Evolutionary conservation across 2,113 vertebrate genomes (phyloP).

Genomic region (Neolamprologus toae): DNA sequence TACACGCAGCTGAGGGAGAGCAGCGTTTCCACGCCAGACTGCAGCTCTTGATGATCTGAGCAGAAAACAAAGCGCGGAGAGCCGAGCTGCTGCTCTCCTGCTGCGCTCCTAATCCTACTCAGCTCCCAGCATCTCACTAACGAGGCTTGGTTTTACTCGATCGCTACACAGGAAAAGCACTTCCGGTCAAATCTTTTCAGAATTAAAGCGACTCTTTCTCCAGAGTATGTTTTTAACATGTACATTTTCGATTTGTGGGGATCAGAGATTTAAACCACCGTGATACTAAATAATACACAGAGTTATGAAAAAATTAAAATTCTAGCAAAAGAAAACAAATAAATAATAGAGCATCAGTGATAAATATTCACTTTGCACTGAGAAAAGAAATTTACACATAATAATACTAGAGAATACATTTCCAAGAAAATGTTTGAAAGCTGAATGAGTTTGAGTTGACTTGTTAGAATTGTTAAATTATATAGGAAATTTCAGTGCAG

Average conservation of each 20-base stretch:
- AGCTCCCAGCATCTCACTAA: background rate
- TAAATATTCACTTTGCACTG: background rate
- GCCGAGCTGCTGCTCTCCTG: background rate
- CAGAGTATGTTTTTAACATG: background rate
- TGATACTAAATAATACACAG: background rate
- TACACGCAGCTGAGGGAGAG: background rate
- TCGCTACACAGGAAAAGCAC: background rate
- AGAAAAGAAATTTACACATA: background rate
- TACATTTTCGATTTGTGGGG: too few relatives aligned
- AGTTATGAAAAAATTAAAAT: background rate
- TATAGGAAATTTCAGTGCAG: fast-evolving
- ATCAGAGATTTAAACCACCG: background rate
- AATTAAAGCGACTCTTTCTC: background rate
- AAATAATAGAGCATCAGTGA: background rate
- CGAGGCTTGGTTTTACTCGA: background rate
- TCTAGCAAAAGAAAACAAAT: background rate
- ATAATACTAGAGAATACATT: background rate
- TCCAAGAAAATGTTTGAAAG: background rate
- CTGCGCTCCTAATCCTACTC: background rate
- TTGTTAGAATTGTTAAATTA: background rate
- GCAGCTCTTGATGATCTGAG: background rate
- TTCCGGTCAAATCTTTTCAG: background rate
- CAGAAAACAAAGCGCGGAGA: background rate
- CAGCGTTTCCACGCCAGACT: too few relatives aligned
- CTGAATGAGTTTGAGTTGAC: background rate